Conservation (phyloP, 2,888 invertebrate species). For the Gymnosoma rotundatum region DNA sequence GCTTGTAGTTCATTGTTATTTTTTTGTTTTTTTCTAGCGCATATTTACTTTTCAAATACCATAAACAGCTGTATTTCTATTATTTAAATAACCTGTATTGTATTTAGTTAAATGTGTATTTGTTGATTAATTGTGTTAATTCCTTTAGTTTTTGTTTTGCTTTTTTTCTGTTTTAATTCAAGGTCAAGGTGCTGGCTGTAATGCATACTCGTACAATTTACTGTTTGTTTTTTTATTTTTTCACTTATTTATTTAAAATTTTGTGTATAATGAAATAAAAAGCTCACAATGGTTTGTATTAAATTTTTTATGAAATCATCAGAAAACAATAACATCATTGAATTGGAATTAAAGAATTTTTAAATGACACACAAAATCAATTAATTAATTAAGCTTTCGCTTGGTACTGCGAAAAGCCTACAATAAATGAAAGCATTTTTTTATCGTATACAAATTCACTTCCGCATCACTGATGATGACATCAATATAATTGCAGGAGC, state of each 20-base stretch:
- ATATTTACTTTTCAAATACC: not conserved
- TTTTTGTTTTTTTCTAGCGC: not conserved
- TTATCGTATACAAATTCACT: too few relatives aligned
- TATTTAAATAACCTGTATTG: conserved; percentile 9
- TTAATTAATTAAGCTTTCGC: too few relatives aligned
- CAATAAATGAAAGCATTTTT: too few relatives aligned
- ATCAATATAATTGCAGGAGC: too few relatives aligned
- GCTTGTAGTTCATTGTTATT: conserved; percentile 60
- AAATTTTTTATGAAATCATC: conserved; percentile 29
- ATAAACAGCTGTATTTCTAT: conserved; percentile 19
- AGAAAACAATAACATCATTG: conserved; percentile 1
- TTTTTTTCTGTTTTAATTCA: conserved; percentile 23
- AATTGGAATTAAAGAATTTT: not conserved
- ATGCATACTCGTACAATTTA: conserved; percentile 9
- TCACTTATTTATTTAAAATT: too few relatives aligned
- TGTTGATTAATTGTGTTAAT: conserved; percentile 33
- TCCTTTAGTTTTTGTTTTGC: not conserved
- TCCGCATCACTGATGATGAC: too few relatives aligned
- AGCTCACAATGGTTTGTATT: not conserved
- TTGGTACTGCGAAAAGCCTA: too few relatives aligned
- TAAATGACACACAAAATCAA: too few relatives aligned
- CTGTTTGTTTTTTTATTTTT: not conserved
- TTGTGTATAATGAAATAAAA: not conserved
- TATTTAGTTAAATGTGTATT: conserved; percentile 25
- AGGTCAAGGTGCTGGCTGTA: conserved; percentile 50